Evolutionary conservation across 1,140 invertebrate species (phyloP).

Genomic region (Tetramorium alpestre): DNA sequence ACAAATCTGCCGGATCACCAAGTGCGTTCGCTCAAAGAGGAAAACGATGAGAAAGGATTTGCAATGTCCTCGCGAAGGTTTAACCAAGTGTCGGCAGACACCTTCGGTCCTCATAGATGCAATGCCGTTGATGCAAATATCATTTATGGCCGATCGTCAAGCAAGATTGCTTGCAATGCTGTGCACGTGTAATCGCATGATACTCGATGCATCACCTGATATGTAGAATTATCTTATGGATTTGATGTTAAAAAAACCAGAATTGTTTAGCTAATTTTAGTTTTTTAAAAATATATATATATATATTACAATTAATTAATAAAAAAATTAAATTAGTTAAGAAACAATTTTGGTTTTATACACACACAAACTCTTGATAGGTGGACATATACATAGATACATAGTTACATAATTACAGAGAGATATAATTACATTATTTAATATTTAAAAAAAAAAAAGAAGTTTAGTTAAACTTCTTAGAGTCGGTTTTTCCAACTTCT

Average conservation of each 20-base stretch:
- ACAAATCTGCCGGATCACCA: conserved; percentile 1
- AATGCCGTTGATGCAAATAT: conserved; percentile 34
- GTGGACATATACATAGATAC: too few species aligned
- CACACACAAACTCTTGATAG: too few species aligned
- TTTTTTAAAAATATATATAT: too few species aligned
- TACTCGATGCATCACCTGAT: conserved; percentile 21
- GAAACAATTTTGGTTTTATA: too few species aligned
- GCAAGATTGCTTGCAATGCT: neutral
- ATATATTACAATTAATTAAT: too few species aligned
- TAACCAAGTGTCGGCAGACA: conserved; percentile 29
- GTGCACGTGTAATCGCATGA: conserved; percentile 23
- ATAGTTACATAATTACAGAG: too few species aligned
- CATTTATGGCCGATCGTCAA: conserved; percentile 21
- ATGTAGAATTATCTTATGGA: neutral
- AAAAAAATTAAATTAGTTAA: too few species aligned
- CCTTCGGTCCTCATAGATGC: conserved; percentile 18
- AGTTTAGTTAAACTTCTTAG: neutral
- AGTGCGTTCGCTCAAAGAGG: neutral
- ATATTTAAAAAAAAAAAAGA: neutral
- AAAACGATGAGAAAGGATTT: conserved; percentile 22
- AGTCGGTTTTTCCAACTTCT: too few species aligned
- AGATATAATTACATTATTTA: too few species aligned
- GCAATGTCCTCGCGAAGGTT: conserved; percentile 41
- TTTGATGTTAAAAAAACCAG: neutral
- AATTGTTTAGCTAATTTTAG: neutral